Base-by-base conservation (phyloP, 2,113 vertebrate genomes). In the Aphyosemion australe region DNA sequence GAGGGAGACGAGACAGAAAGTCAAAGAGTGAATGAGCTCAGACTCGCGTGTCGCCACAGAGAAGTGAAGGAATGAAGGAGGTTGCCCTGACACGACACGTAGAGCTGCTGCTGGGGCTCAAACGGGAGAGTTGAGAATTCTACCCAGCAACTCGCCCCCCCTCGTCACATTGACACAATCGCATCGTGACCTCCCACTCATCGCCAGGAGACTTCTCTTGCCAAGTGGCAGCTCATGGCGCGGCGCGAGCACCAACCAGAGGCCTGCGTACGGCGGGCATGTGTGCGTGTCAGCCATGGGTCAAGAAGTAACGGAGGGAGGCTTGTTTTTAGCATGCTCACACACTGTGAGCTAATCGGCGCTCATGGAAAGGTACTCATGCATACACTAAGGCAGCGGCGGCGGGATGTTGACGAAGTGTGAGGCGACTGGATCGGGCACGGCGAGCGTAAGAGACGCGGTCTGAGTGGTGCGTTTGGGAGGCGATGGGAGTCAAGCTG, bases 281-380 rank as follows among this genome's bases (percentile, higher is more conserved):
- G 73, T 50, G 59, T 42, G 46, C 46, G 45, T 21, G 48, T 31
- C 31, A 62, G 74, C 63, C 64, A 43, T 2, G 54, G 68, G 69
- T 42, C 21, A 64, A 62, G 63, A 53, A 26, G 19, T 53, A 72
- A 64, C 15, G 19, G 68, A 65, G 49, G 73, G 65, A 66, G 60
- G 13, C 77, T 86, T 90, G 89, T 91, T 92, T 91, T 90, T 79
- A 73, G 60, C 76, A 39, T 92, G 91, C 78, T 89, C 87, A 89
- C 72, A 72, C 37, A 78, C 77, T 85, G 86, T 87, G 84, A 87
- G 83, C 54, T 92, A 88, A 93, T 87, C 76, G 78, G 76, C 31
- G 49, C 66, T 68, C 65, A 88, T 54, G 64, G 69, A 77, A 80
- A 82, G 69, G 31, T 72, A 74, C 83, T 84, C 85, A 80, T 85